Conservation (phyloP, 1,140 invertebrate genomes). For the Drosophila ogumai region DNA sequence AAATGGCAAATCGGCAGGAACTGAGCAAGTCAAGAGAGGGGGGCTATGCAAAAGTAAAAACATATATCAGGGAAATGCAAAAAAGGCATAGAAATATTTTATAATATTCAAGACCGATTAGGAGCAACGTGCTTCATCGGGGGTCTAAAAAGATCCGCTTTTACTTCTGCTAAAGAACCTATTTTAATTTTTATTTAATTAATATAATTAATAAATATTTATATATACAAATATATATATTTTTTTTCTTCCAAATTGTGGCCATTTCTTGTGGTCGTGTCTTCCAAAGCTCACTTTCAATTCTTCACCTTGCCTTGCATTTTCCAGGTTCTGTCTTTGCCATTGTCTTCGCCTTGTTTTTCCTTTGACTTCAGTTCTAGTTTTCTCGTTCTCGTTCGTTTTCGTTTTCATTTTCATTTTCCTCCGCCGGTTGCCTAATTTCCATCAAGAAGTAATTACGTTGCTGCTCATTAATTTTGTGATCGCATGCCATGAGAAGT, state of each 20-base stretch:
- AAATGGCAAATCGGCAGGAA: slow-evolving; percentile 26
- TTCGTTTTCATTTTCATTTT: slow-evolving; percentile 54
- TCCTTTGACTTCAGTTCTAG: slow-evolving; percentile 9
- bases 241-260: neutral
- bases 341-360: slow-evolving; percentile 15
- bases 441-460: slow-evolving; percentile 82
- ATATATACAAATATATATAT: too few relatives aligned
- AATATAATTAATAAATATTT: too few relatives aligned
- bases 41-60: slow-evolving; percentile 12
- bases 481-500: slow-evolving; percentile 76
- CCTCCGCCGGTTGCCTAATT: slow-evolving; percentile 60
- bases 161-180: too few relatives aligned
- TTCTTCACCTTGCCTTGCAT: slow-evolving; percentile 32
- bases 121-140: too few relatives aligned
- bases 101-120: neutral
- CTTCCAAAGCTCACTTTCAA: slow-evolving; percentile 33
- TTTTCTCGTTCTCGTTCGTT: slow-evolving; percentile 20
- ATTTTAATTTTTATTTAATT: too few relatives aligned
- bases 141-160: too few relatives aligned
- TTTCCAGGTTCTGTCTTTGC: slow-evolving; percentile 32
- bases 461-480: slow-evolving; percentile 79
- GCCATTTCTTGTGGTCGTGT: slow-evolving; percentile 1
- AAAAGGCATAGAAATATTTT: neutral
- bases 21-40: neutral
- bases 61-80: neutral